These are phyloP conservation scores for Tachystola acroxantha DNA, from an alignment of 2,888 invertebrate genomes.

Conservation along the genomic window DNA sequence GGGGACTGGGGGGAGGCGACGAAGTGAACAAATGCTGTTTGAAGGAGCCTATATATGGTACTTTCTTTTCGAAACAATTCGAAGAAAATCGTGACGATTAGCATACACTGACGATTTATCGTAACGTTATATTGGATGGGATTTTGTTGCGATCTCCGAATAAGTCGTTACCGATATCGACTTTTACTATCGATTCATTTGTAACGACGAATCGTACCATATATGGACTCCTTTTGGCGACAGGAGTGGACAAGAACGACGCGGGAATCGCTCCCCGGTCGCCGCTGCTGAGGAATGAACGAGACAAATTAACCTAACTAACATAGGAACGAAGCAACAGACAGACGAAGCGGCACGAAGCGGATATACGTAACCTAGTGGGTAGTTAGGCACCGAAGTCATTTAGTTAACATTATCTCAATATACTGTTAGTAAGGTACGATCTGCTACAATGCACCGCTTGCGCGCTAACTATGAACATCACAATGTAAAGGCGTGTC, in stretches of 20 bases:
- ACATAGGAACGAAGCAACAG: conserved; percentile 66
- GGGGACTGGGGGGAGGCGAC: conserved; percentile 13
- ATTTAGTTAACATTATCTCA: conserved; percentile 48
- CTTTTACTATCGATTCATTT: too few relatives aligned
- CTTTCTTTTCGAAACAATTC: too few relatives aligned
- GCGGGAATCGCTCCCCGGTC: not conserved
- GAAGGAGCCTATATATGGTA: conserved; percentile 27
- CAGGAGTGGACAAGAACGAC: not conserved
- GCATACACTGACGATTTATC: too few relatives aligned
- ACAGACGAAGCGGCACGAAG: conserved; percentile 42
- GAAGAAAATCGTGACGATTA: too few relatives aligned
- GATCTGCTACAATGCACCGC: conserved; percentile 66
- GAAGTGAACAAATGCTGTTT: conserved; percentile 17
- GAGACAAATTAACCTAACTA: conserved; percentile 68
- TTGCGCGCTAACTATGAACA: conserved; percentile 68
- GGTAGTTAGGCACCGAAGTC: conserved; percentile 58
- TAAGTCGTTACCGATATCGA: too few relatives aligned
- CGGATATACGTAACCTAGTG: conserved; percentile 57
- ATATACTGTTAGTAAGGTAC: conserved; percentile 53
- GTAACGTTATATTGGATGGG: too few relatives aligned
- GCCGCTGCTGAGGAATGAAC: conserved; percentile 57
- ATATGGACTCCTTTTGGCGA: too few relatives aligned
- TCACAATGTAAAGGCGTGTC: conserved; percentile 67
- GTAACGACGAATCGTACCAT: too few relatives aligned
- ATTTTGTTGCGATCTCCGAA: too few relatives aligned